Conservation (phyloP, 2,113 vertebrate species). For the Acanthochromis polyacanthus region DNA sequence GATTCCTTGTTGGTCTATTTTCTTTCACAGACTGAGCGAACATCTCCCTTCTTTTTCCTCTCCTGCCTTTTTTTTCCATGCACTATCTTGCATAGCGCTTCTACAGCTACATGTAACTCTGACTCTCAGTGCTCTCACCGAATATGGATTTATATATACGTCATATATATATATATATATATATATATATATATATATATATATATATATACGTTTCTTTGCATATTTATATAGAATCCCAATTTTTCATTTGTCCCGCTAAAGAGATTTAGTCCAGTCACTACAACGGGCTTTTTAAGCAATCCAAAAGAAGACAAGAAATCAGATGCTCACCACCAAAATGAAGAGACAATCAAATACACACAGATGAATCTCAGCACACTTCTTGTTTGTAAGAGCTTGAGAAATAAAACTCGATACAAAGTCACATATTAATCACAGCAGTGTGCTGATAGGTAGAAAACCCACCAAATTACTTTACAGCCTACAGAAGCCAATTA, state of each 20-base stretch:
- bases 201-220: no score
- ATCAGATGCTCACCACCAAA: conserved; percentile 28
- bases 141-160: conserved; percentile 11
- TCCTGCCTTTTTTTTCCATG: conserved; percentile 7
- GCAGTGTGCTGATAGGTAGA: conserved; percentile 54
- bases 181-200: no score
- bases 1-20: not conserved
- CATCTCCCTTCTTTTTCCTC: conserved; percentile 1
- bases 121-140: conserved; percentile 2
- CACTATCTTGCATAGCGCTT: not conserved
- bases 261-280: conserved; percentile 4
- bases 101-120: conserved; percentile 5
- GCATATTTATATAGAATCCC: conserved; percentile 19
- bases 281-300: conserved; percentile 1
- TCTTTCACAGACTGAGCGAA: conserved; percentile 7
- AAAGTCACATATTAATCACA: conserved; percentile 54
- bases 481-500: conserved; percentile 63
- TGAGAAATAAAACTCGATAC: conserved; percentile 49
- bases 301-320: conserved; percentile 26
- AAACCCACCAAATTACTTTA: conserved; percentile 59
- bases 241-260: conserved; percentile 4
- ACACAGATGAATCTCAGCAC: conserved; percentile 38
- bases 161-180: no score
- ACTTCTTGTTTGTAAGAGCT: conserved; percentile 48
- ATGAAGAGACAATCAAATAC: conserved; percentile 41